Percentiles rank a stretch among this genome's conserved stretches.
These are phyloP conservation scores for Urosaurus nigricauda DNA, from an alignment of 2,797 vertebrate genomes.

Conservation along the genomic window DNA sequence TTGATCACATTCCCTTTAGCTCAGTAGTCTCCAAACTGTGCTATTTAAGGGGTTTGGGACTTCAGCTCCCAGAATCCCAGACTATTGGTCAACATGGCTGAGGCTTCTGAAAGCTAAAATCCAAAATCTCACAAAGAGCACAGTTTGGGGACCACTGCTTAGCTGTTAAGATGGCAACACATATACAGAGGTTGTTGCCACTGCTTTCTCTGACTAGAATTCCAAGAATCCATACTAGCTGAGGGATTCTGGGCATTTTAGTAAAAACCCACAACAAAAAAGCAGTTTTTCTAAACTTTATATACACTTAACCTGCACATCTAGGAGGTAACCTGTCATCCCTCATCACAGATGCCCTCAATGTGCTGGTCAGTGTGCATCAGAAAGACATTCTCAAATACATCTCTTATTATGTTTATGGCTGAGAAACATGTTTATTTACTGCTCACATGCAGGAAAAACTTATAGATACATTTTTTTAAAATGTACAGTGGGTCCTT, in stretches of 20 bases:
- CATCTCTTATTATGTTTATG: neutral
- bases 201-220: neutral
- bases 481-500: no score
- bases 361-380: neutral
- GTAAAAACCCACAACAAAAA: no score
- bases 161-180: neutral
- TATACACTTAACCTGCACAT: neutral
- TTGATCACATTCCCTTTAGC: neutral
- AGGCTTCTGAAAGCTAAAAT: no score
- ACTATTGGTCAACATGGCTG: no score
- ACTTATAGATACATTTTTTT: neutral
- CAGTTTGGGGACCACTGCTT: no score
- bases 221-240: no score
- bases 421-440: neutral
- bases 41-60: no score
- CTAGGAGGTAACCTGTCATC: neutral
- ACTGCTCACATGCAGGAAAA: neutral
- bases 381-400: neutral
- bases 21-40: no score
- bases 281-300: no score
- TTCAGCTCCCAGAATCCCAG: no score
- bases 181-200: neutral
- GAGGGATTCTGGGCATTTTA: no score
- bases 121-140: no score
- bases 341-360: neutral